phyloP scores from a whole-genome alignment of 2,888 invertebrate species.

The Eutolmus rufibarbis region DNA sequence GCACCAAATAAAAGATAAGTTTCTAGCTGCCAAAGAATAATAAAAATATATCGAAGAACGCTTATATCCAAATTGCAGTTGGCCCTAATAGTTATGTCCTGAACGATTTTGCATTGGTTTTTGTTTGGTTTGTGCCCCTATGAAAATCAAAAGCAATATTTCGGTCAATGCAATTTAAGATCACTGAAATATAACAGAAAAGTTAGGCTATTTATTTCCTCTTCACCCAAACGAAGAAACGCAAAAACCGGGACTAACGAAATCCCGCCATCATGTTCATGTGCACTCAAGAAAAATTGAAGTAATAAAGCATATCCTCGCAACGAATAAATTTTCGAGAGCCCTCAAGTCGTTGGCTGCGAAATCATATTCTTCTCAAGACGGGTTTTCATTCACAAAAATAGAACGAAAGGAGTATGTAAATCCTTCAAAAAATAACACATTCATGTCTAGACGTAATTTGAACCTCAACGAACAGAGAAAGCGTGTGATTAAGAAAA shows the following conservation, averaged over 20 bases:
- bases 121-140: neutral
- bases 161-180: neutral
- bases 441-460: neutral
- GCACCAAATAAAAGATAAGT: neutral
- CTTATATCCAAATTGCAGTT: neutral
- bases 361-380: neutral
- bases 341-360: neutral
- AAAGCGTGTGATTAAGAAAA: neutral
- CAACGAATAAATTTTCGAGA: neutral
- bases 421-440: neutral
- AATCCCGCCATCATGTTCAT: neutral
- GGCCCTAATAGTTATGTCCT: neutral
- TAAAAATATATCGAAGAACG: neutral
- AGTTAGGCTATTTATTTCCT: neutral
- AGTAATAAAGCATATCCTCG: neutral
- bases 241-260: neutral
- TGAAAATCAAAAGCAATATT: neutral
- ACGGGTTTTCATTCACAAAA: neutral
- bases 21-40: neutral
- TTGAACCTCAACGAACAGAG: neutral
- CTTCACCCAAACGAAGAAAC: neutral
- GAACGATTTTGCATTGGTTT: neutral
- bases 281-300: neutral
- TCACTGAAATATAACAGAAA: neutral
- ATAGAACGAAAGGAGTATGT: neutral